Evolutionary conservation across 1,140 invertebrate genomes (phyloP), one percentile per base, ranked within the genome.

Genomic region (Ridgeia piscesae): DNA sequence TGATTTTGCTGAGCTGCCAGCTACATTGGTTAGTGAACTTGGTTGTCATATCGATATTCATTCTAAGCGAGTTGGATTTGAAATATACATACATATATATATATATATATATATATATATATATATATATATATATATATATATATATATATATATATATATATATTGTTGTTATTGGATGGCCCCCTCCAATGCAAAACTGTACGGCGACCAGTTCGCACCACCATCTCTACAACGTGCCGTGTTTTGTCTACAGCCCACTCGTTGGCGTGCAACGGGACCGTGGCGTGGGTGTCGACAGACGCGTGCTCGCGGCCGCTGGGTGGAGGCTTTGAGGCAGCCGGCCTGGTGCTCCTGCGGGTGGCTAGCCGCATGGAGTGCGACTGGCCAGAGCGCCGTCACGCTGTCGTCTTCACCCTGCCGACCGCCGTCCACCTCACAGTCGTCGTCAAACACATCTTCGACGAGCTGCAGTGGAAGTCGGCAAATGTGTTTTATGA

Each of bases 401-500:
- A 90, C 89, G 34, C 9, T 21, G 34, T 42, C 89, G 89, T 90
- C 34, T 34, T 35, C 89, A 42, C 35, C 21, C 35, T 35, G 34
- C 89, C 89, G 17, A n/a, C 89, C 34, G 35, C 34, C 35, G 89
- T 90, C 34, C 9, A 90, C 89, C 17, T 90, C 35, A 90, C 8
- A 2, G 89, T 90, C 35, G n/a, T 34, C 33, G 89, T 90, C 35
- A 4, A 33, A n/a, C 89, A 33, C 35, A 42, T 90, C 34, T 34
- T 90, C 21, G 34, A 34, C 2, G 17, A 35, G 89, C 31, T 90
- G 89, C 34, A 90, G 35, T 90, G 89, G 89, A 34, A 90, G 31
- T 34, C 35, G 89, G 89, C 35, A 42, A 90, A 90, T 90, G 35
- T 90, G 35, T 90, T 90, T 42, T 90, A 90, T n/a, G 89, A 90